Evolutionary conservation across 2,113 vertebrate genomes (phyloP).

Genomic region (Cisticola juncidis): DNA sequence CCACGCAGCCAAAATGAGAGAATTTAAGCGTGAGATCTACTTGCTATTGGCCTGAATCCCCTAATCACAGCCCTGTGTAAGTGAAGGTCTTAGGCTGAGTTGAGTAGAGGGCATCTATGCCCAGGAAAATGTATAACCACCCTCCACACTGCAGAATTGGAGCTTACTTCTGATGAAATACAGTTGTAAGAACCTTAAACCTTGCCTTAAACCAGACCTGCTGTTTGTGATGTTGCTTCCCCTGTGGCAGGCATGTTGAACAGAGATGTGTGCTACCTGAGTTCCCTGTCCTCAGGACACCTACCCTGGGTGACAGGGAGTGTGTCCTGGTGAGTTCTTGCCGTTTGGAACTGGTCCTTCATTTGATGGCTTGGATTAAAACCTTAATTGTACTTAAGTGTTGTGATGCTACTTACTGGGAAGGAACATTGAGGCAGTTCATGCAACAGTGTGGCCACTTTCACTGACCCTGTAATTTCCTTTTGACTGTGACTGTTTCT

Average conservation of each 20-base stretch:
- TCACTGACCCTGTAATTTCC: not conserved
- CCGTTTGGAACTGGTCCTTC: not conserved
- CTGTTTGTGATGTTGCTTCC: not conserved
- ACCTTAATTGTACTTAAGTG: not conserved
- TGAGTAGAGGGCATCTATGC: constrained; percentile 16
- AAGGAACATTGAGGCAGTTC: not conserved
- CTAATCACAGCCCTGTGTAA: not conserved
- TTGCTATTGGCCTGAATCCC: constrained; percentile 49
- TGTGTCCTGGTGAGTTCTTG: rapidly evolving
- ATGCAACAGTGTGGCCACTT: not conserved
- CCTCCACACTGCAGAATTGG: not conserved
- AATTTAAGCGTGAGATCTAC: constrained; percentile 21
- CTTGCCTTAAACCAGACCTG: not conserved
- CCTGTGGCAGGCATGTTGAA: not conserved
- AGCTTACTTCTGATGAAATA: not conserved
- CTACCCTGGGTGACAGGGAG: not conserved
- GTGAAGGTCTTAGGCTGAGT: constrained; percentile 29
- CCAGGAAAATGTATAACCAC: not conserved
- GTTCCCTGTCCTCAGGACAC: not conserved
- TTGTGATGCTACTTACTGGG: not conserved
- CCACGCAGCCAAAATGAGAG: not conserved
- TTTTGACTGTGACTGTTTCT: not conserved
- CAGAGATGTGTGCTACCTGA: not conserved
- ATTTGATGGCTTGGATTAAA: not conserved
- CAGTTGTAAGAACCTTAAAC: not conserved